Conservation (phyloP, 1,140 invertebrate genomes). For the Neocloeon triangulifer region DNA sequence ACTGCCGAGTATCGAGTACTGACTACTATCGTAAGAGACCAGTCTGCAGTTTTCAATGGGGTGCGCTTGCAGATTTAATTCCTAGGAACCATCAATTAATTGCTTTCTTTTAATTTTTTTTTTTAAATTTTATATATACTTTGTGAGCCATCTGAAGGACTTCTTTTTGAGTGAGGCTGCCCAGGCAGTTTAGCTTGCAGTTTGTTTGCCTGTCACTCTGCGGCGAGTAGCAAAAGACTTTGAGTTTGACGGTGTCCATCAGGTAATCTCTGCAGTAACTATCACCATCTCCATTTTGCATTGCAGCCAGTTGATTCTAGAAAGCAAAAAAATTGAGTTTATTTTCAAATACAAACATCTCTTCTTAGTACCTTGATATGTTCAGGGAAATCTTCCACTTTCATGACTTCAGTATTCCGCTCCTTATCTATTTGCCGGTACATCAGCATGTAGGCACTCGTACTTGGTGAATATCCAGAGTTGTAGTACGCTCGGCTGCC, state of each 20-base stretch:
- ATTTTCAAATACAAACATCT: too few relatives aligned
- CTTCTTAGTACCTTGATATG: constrained; percentile 52
- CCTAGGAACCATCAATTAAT: too few relatives aligned
- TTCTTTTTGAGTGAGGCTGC: too few relatives aligned
- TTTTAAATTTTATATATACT: not conserved
- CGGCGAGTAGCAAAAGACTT: too few relatives aligned
- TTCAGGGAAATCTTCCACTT: constrained; percentile 42
- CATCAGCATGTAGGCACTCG: constrained; percentile 87
- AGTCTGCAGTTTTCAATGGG: constrained; percentile 42
- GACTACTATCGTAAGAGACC: constrained; percentile 41
- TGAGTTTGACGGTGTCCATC: too few relatives aligned
- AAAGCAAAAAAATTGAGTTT: constrained; percentile 2
- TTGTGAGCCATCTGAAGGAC: not conserved
- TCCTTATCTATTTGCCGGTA: constrained; percentile 59
- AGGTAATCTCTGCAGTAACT: too few relatives aligned
- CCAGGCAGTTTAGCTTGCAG: too few relatives aligned
- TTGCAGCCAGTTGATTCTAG: too few relatives aligned
- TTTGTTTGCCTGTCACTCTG: too few relatives aligned
- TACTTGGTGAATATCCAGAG: constrained; percentile 53
- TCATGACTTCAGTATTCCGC: constrained; percentile 41
- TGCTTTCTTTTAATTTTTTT: not conserved
- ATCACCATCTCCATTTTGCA: too few relatives aligned
- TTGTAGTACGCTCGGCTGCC: constrained; percentile 50
- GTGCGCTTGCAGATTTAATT: constrained; percentile 30
- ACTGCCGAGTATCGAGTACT: constrained; percentile 43